Percentiles rank a stretch among this genome's conserved stretches.
Evolutionary conservation across 2,888 invertebrate species (phyloP).

Genomic region (Sphecodes monilicornis): DNA sequence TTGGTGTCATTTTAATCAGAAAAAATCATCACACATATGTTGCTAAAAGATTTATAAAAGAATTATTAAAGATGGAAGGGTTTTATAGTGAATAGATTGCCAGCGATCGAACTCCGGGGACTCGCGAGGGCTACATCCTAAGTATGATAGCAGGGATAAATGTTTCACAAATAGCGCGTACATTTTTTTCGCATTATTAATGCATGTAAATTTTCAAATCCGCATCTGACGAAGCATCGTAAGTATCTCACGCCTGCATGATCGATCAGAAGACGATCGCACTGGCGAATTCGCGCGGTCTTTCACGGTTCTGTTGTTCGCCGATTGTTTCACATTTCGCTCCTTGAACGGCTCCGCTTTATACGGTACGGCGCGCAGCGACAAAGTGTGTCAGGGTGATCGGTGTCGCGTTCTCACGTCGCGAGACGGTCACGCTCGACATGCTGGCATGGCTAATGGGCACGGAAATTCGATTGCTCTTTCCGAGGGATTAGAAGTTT

Average conservation of each 20-base stretch:
- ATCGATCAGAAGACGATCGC: constrained; percentile 21
- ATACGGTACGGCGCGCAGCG: not conserved
- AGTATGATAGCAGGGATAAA: too few relatives aligned
- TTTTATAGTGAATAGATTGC: too few relatives aligned
- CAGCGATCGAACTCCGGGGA: too few relatives aligned
- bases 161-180: too few relatives aligned
- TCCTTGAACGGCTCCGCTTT: not conserved
- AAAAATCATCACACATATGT: too few relatives aligned
- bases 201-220: not conserved
- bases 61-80: too few relatives aligned
- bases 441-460: constrained; percentile 19
- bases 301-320: constrained; percentile 17
- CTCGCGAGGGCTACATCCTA: too few relatives aligned
- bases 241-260: not conserved
- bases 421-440: constrained; percentile 29
- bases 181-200: too few relatives aligned
- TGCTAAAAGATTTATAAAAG: too few relatives aligned
- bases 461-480: constrained; percentile 41
- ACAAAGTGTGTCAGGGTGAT: constrained; percentile 56
- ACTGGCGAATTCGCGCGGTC: constrained; percentile 2
- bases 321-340: constrained; percentile 30
- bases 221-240: not conserved
- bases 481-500: not conserved
- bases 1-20: too few relatives aligned
- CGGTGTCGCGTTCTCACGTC: constrained; percentile 36